Evolutionary conservation across 2,113 vertebrate species (phyloP).

Genomic region (Anolis carolinensis): DNA sequence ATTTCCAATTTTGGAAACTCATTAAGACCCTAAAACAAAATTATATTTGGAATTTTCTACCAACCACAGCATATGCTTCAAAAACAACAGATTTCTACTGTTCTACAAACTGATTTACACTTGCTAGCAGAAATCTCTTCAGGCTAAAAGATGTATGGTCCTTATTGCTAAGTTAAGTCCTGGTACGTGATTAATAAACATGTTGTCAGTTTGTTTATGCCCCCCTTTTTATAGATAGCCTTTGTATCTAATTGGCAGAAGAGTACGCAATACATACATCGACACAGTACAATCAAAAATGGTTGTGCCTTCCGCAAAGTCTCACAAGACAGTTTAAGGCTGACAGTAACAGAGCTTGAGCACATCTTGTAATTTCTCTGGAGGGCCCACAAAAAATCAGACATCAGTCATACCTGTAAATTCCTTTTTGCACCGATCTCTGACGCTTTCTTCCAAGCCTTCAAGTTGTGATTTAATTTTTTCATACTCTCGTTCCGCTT

Average conservation of each 20-base stretch:
- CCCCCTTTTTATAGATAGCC: constrained; percentile 30
- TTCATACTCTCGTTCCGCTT: constrained; percentile 95
- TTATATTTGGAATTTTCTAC: background rate
- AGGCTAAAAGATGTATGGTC: constrained; percentile 6
- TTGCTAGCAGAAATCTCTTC: background rate
- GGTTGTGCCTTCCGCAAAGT: constrained; percentile 14
- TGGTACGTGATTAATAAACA: constrained; percentile 25
- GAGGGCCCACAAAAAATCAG: constrained; percentile 8
- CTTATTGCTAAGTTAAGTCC: constrained; percentile 14
- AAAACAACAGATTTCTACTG: constrained; percentile 5
- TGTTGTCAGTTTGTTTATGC: constrained; percentile 5
- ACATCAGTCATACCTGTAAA: constrained; percentile 84
- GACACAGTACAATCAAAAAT: constrained; percentile 35
- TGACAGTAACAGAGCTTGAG: constrained; percentile 22
- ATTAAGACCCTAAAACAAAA: background rate
- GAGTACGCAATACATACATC: constrained; percentile 20
- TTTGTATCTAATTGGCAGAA: constrained; percentile 29
- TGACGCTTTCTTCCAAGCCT: constrained; percentile 93
- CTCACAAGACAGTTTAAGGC: constrained; percentile 36
- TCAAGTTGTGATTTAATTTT: constrained; percentile 95
- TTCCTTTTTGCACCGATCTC: constrained; percentile 97
- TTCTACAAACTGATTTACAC: constrained; percentile 3
- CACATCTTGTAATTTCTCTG: constrained; percentile 23
- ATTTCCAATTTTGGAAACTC: background rate
- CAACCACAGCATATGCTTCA: background rate